phyloP scores from a whole-genome alignment of 2,113 vertebrate species.

The Hymenochirus boettgeri region DNA sequence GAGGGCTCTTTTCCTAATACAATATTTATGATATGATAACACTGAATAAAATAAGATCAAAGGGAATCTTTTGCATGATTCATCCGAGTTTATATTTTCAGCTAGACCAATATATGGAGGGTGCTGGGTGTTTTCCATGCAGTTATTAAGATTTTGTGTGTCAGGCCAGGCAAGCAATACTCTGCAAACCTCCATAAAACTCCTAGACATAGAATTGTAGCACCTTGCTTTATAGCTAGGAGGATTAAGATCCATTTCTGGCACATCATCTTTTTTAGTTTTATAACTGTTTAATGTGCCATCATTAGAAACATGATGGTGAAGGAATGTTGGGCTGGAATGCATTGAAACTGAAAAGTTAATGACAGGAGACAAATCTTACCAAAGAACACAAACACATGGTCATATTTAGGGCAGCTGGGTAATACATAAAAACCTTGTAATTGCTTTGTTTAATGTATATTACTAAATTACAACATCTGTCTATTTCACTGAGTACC shows the following conservation, averaged over 20 bases:
- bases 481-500: background rate
- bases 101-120: background rate
- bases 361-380: constrained; percentile 42
- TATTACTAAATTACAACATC: background rate
- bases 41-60: no score
- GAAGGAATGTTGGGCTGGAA: constrained; percentile 39
- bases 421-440: constrained; percentile 35
- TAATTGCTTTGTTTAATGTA: constrained; percentile 23
- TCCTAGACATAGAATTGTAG: constrained; percentile 37
- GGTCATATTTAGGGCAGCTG: constrained; percentile 30
- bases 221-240: constrained; percentile 39
- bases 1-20: no score
- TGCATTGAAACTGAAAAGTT: constrained; percentile 41
- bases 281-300: constrained; percentile 43
- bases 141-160: constrained; percentile 30
- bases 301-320: constrained; percentile 35
- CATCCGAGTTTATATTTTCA: background rate
- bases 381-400: constrained; percentile 38
- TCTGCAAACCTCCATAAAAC: constrained; percentile 32
- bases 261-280: constrained; percentile 44
- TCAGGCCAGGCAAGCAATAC: constrained; percentile 12
- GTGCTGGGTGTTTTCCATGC: constrained; percentile 5
- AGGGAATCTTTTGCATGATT: background rate
- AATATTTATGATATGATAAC: no score
- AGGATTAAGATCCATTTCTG: constrained; percentile 42